These are phyloP conservation scores for Rhabdomys dilectus DNA, from an alignment of 2,113 vertebrate species.

Conservation along the genomic window DNA sequence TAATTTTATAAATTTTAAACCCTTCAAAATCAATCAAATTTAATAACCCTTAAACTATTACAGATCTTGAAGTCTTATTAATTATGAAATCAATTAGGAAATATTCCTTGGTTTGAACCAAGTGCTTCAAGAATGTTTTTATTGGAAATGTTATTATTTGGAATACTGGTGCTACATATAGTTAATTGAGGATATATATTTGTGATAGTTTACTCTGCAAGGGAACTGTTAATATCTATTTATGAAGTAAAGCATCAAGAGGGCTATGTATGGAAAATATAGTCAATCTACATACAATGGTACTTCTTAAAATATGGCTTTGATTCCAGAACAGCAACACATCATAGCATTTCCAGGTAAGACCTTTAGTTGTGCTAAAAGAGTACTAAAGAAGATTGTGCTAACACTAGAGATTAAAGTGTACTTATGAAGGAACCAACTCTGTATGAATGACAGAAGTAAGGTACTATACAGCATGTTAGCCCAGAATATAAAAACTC, in stretches of 20 bases:
- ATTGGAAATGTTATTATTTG: background rate
- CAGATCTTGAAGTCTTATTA: background rate
- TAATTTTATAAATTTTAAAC: background rate
- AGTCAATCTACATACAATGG: background rate
- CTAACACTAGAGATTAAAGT: background rate
- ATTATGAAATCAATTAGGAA: background rate
- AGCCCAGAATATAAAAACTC: fast-evolving
- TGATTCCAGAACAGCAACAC: no score
- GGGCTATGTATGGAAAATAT: background rate
- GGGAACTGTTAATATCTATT: background rate
- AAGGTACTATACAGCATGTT: background rate
- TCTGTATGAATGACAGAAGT: background rate
- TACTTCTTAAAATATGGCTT: background rate
- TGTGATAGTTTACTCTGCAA: background rate
- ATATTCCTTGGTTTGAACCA: background rate
- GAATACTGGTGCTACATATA: background rate
- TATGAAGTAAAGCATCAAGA: background rate
- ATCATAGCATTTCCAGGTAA: background rate
- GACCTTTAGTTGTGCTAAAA: background rate
- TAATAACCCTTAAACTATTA: background rate
- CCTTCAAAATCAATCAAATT: background rate
- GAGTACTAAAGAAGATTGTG: background rate
- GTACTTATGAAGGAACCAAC: background rate
- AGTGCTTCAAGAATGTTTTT: background rate
- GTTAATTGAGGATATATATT: background rate